phyloP scores from a whole-genome alignment of 2,113 vertebrate species.

The Alouatta palliata region DNA sequence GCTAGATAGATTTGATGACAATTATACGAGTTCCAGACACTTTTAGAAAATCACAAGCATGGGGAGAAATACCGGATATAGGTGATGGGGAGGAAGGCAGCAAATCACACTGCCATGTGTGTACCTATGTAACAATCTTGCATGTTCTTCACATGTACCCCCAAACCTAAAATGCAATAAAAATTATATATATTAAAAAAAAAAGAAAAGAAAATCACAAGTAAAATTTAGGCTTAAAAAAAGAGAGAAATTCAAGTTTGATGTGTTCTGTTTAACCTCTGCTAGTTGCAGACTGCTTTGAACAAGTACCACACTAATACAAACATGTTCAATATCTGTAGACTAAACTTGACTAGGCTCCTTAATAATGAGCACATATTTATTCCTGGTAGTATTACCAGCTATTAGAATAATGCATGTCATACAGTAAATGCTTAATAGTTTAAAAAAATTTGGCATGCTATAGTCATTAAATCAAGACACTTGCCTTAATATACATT shows the following conservation, averaged over 20 bases:
- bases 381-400: background rate
- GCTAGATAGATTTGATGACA: background rate
- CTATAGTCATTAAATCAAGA: background rate
- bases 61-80: no score
- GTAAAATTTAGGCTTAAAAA: background rate
- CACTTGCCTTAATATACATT: background rate
- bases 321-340: background rate
- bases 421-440: background rate
- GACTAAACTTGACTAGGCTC: background rate
- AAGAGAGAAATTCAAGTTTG: background rate
- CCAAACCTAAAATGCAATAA: no score
- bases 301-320: rapidly evolving
- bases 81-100: no score
- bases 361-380: background rate
- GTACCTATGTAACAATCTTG: no score
- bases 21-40: background rate
- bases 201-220: background rate
- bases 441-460: background rate
- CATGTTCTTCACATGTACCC: no score
- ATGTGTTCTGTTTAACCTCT: background rate
- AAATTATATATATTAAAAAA: no score
- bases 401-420: background rate
- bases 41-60: background rate
- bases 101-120: no score
- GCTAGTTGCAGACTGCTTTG: background rate